These are phyloP conservation scores for Nasua narica DNA, from an alignment of 2,797 vertebrate species.

Conservation along the genomic window DNA sequence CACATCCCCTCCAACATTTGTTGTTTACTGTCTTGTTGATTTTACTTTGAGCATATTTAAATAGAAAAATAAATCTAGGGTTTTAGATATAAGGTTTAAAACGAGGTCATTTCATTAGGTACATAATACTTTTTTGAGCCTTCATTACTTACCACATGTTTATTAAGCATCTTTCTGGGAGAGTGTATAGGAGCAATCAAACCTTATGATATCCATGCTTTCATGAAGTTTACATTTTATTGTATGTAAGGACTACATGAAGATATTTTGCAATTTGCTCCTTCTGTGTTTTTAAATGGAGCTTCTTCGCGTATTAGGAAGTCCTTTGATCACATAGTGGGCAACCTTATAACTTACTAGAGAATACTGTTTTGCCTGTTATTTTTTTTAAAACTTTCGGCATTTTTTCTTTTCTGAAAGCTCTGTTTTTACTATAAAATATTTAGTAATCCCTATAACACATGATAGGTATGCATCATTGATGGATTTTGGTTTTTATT, in stretches of 20 bases:
- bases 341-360: not conserved
- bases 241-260: not conserved
- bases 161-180: not conserved
- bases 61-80: not conserved
- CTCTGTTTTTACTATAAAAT: slow-evolving; percentile 7
- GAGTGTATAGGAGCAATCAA: not conserved
- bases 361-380: not conserved
- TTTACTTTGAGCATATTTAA: not conserved
- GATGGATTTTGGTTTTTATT: not conserved
- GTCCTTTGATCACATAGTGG: not conserved
- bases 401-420: not conserved
- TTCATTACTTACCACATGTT: not conserved
- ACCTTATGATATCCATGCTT: not conserved
- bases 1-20: no score
- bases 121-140: not conserved
- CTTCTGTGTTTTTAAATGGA: not conserved
- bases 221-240: not conserved
- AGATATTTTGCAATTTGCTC: not conserved
- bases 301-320: not conserved
- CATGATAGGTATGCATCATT: not conserved
- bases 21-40: no score
- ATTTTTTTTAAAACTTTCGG: not conserved
- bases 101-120: not conserved
- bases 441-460: not conserved
- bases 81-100: slow-evolving; percentile 3